A percentile compares a stretch with the other conserved stretches of the same genome.
phyloP scores from a whole-genome alignment of 1,140 invertebrate genomes.

The Babylonia areolata region DNA sequence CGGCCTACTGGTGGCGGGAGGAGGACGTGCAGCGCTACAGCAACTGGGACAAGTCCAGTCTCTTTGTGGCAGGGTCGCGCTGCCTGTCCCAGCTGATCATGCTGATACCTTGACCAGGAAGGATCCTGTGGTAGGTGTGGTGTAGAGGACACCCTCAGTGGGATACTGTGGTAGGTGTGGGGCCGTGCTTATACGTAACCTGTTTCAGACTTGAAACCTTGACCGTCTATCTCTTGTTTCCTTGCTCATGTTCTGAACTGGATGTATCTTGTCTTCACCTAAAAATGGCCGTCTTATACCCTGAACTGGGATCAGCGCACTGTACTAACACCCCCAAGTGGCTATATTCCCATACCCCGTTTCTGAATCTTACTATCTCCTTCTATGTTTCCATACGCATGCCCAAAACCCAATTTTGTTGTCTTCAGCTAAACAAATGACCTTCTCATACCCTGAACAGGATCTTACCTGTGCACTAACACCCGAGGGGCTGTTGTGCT shows the following conservation, averaged over 20 bases:
- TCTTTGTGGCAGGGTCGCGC: slow-evolving; percentile 44
- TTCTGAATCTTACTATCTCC: too few species aligned
- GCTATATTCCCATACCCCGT: too few species aligned
- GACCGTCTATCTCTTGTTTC: not conserved
- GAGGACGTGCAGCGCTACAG: slow-evolving; percentile 35
- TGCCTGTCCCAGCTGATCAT: slow-evolving; percentile 46
- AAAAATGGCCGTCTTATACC: too few species aligned
- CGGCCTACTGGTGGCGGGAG: slow-evolving; percentile 4
- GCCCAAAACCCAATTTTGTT: too few species aligned
- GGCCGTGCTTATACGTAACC: not conserved
- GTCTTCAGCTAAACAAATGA: too few species aligned
- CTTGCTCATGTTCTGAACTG: not conserved
- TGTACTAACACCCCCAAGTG: too few species aligned
- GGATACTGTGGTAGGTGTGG: not conserved
- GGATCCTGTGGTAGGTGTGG: not conserved
- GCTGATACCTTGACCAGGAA: slow-evolving; percentile 20
- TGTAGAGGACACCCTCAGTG: not conserved
- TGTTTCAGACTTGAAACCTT: not conserved
- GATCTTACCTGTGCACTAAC: too few species aligned
- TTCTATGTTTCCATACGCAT: too few species aligned
- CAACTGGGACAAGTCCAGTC: slow-evolving; percentile 45
- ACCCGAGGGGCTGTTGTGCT: too few species aligned
- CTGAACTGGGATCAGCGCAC: too few species aligned
- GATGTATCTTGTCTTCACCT: too few species aligned
- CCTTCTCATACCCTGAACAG: too few species aligned